phyloP scores from a whole-genome alignment of 1,140 invertebrate genomes.

The Holotrichia oblita region DNA sequence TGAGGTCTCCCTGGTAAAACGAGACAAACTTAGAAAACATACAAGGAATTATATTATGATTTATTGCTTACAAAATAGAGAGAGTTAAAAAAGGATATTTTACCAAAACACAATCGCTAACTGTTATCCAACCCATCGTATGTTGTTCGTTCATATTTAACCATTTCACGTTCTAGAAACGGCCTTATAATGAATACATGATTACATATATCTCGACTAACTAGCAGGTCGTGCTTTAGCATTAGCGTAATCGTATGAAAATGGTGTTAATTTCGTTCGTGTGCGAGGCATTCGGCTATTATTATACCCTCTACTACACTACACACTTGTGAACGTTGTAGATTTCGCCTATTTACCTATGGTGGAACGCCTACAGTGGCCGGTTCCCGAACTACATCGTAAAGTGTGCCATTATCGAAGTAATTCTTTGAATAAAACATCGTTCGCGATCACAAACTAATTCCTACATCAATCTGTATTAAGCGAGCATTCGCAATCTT shows the following conservation, averaged over 20 bases:
- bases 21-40: too few species aligned
- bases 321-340: background rate
- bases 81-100: too few species aligned
- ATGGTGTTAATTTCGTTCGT: background rate
- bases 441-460: background rate
- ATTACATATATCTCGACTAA: too few species aligned
- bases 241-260: background rate
- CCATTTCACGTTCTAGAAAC: too few species aligned
- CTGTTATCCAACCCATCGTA: too few species aligned
- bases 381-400: background rate
- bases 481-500: background rate
- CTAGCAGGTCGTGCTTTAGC: background rate
- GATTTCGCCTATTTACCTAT: background rate
- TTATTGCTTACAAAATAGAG: too few species aligned
- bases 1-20: too few species aligned
- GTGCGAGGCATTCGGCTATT: background rate
- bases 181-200: too few species aligned
- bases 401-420: background rate
- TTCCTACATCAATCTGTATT: background rate
- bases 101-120: too few species aligned
- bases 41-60: too few species aligned
- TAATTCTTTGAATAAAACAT: constrained; percentile 21
- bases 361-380: background rate
- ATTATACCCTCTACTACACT: background rate
- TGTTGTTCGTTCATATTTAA: too few species aligned